Percentiles rank a stretch among this genome's conserved stretches.
These are phyloP conservation scores for Coendou prehensilis DNA, from an alignment of 2,797 vertebrate genomes.

Conservation along the genomic window DNA sequence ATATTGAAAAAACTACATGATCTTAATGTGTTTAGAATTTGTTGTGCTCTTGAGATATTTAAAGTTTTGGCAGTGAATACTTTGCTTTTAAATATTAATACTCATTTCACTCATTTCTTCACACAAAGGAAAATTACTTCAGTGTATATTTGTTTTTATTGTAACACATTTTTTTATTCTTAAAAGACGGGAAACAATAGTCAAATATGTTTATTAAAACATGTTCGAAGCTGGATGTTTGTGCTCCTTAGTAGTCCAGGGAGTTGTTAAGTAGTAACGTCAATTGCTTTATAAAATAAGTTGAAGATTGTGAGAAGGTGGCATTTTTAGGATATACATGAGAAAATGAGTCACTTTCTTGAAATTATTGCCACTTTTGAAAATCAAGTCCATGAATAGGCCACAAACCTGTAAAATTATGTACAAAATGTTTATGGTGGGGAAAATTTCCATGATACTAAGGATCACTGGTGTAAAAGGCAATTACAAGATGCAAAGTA, in stretches of 20 bases:
- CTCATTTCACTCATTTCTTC: constrained; percentile 68
- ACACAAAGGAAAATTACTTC: constrained; percentile 51
- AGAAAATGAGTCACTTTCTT: constrained; percentile 59
- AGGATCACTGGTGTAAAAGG: neutral
- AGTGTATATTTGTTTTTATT: constrained; percentile 60
- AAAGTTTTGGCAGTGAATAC: constrained; percentile 40
- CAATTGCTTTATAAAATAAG: constrained; percentile 37
- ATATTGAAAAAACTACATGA: neutral
- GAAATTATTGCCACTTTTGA: constrained; percentile 44
- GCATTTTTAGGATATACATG: constrained; percentile 13
- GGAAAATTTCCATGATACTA: neutral
- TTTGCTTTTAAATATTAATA: constrained; percentile 64
- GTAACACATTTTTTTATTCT: constrained; percentile 73
- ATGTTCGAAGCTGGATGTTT: constrained; percentile 60
- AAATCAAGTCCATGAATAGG: neutral
- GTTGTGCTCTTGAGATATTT: constrained; percentile 36
- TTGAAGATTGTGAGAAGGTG: constrained; percentile 34
- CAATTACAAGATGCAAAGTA: neutral
- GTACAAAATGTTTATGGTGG: neutral
- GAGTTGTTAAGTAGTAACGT: constrained; percentile 54
- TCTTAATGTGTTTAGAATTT: neutral
- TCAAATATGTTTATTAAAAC: constrained; percentile 72
- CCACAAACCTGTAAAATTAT: neutral
- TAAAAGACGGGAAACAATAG: constrained; percentile 47
- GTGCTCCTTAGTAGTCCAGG: constrained; percentile 9